Percentiles rank a stretch among this genome's conserved stretches.
Conservation (phyloP, 2,888 invertebrate species). For the Ligdia adustata region DNA sequence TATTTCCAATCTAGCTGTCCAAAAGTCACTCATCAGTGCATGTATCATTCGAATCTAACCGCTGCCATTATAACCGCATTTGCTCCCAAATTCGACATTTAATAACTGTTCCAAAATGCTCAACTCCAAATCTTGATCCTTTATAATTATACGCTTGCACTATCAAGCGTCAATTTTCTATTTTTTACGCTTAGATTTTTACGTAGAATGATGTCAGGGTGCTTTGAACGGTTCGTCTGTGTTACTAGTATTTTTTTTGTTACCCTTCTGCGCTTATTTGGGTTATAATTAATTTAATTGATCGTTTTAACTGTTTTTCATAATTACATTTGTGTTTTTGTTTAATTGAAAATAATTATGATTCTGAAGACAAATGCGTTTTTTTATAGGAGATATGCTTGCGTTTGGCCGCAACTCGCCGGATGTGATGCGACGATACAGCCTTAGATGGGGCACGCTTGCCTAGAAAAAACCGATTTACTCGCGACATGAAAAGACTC, state of each 20-base stretch:
- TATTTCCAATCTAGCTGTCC: conserved; percentile 24
- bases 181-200: conserved; percentile 62
- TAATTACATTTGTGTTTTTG: conserved; percentile 17
- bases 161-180: conserved; percentile 62
- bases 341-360: conserved; percentile 1
- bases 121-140: conserved; percentile 66
- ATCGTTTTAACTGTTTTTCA: conserved; percentile 38
- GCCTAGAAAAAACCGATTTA: too few species aligned
- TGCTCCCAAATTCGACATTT: conserved; percentile 69
- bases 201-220: conserved; percentile 58
- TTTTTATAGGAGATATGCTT: too few species aligned
- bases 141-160: conserved; percentile 76
- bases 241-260: conserved; percentile 45
- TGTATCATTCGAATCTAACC: conserved; percentile 64
- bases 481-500: too few species aligned
- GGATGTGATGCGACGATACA: too few species aligned
- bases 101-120: conserved; percentile 69
- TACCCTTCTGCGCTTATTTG: conserved; percentile 52
- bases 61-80: conserved; percentile 79
- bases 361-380: too few species aligned
- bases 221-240: conserved; percentile 44
- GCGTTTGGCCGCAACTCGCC: too few species aligned
- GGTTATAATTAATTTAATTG: conserved; percentile 62
- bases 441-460: too few species aligned
- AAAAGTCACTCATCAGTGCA: conserved; percentile 30